Percentiles rank a stretch among this genome's conserved stretches.
Conservation (phyloP, 2,888 invertebrate genomes). For the Cerceris rybyensis region DNA sequence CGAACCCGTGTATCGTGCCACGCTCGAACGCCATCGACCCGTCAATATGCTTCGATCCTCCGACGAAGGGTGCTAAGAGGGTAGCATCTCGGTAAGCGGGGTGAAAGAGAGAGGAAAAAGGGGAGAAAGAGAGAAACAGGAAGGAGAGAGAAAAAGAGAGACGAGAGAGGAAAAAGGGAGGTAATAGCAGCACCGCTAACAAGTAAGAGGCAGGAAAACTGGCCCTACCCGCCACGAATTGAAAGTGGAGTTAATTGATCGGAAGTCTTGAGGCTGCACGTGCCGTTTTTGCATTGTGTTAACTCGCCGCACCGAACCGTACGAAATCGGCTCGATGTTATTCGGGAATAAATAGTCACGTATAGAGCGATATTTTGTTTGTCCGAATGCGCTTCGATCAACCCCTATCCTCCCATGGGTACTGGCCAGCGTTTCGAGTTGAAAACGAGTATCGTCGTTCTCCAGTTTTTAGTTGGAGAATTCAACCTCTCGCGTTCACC, state of each 20-base stretch:
- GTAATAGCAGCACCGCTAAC: slow-evolving; percentile 54
- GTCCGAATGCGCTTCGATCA: slow-evolving; percentile 43
- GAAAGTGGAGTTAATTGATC: slow-evolving; percentile 81
- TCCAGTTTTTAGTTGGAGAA: not conserved
- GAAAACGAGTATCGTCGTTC: slow-evolving; percentile 14
- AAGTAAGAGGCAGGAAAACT: slow-evolving; percentile 60
- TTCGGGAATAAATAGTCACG: slow-evolving; percentile 57
- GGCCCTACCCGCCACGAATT: slow-evolving; percentile 65
- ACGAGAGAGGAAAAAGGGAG: slow-evolving; percentile 22
- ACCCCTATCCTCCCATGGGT: slow-evolving; percentile 19
- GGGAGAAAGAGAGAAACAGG: not conserved
- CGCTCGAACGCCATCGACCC: slow-evolving; percentile 73
- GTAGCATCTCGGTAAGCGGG: slow-evolving; percentile 55
- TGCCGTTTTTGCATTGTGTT: slow-evolving; percentile 73
- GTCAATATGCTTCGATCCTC: slow-evolving; percentile 79
- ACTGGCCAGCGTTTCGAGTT: slow-evolving; percentile 9
- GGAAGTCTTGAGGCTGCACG: slow-evolving; percentile 81
- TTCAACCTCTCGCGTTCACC: not conserved
- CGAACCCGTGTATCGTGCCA: slow-evolving; percentile 70
- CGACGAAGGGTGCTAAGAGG: slow-evolving; percentile 63
- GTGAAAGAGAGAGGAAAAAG: slow-evolving; percentile 17
- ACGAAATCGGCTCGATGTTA: slow-evolving; percentile 57
- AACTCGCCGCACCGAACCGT: slow-evolving; percentile 50
- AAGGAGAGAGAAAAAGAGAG: slow-evolving; percentile 8
- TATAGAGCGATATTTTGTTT: slow-evolving; percentile 58